Evolutionary conservation across 2,113 vertebrate genomes (phyloP), one percentile per base, ranked within the genome.

Genomic region (Vulpes lagopus): DNA sequence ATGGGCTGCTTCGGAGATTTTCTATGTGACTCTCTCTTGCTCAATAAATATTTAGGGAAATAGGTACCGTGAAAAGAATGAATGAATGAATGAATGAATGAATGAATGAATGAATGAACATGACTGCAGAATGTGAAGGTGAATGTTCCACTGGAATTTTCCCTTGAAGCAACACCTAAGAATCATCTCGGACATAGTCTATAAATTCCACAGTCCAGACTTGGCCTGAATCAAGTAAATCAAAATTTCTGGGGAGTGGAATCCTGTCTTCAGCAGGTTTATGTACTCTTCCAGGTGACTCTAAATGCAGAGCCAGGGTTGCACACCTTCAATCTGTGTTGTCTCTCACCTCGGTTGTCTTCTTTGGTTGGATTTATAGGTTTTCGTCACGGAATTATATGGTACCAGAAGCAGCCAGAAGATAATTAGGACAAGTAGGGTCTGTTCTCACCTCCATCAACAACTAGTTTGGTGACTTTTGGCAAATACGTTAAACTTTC

Each of bases 381-480:
- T 20, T 78, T 69, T 81, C 14, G 19, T 57, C 19, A 17, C 4
- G 12, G 60, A 59, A 1, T 73, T 59, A 43, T 3, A 32, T 30
- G 84, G 17, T 11, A 65, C 35, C 60, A 53, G 57, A 9, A 65
- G 14, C 16, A 51, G 4, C 12, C n/a, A 65, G 25, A 20, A 79
- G 30, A 23, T 22, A 67, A 17, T 9, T 35, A 23, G 20, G 17
- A 82, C 30, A 51, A 3, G 62, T 30, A 16, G 64, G 5, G 10
- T 27, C 25, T 88, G 43, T 53, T 25, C 62, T 64, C 35, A 71
- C n/a, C 60, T n/a, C 30, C 57, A 71, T 32, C 51, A 76, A 10
- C 57, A 94, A 78, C 65, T 90, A 87, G 22, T 38, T 84, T 80
- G 80, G 23, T 57, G 20, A 85, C 79, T 87, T 80, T 10, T 8